A percentile compares a stretch with the other conserved stretches of the same genome.
Evolutionary conservation across 2,113 vertebrate genomes (phyloP).

Genomic region (Pongo abelii): DNA sequence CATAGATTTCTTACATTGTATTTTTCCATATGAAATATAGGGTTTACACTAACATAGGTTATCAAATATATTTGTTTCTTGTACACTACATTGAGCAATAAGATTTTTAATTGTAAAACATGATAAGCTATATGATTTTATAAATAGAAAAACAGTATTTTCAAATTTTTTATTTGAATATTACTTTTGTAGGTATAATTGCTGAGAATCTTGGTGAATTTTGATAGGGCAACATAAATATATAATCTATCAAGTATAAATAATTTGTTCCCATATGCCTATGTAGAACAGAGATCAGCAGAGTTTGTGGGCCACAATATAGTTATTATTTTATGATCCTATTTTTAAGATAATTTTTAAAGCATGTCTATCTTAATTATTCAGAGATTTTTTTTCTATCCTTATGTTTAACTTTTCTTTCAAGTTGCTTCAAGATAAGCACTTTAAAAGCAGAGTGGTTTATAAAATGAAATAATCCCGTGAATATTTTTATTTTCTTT

Average conservation of each 20-base stretch:
- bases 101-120: background rate
- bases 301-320: background rate
- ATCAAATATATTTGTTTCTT: background rate
- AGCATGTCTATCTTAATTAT: background rate
- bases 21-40: background rate
- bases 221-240: background rate
- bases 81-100: background rate
- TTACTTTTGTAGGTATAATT: background rate
- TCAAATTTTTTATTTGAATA: slow-evolving; percentile 1
- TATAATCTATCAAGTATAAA: background rate
- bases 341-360: slow-evolving; percentile 26
- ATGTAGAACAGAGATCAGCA: background rate
- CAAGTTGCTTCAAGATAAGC: background rate
- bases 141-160: background rate
- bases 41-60: background rate
- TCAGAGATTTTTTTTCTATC: background rate
- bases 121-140: background rate
- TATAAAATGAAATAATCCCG: background rate
- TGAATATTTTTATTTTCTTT: background rate
- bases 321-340: background rate
- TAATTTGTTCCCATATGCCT: background rate
- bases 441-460: slow-evolving; percentile 22
- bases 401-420: background rate
- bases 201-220: background rate
- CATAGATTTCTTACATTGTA: background rate